Evolutionary conservation across 2,113 vertebrate species (phyloP), one percentile per base, ranked within the genome.

Genomic region (Tapirus terrestris): DNA sequence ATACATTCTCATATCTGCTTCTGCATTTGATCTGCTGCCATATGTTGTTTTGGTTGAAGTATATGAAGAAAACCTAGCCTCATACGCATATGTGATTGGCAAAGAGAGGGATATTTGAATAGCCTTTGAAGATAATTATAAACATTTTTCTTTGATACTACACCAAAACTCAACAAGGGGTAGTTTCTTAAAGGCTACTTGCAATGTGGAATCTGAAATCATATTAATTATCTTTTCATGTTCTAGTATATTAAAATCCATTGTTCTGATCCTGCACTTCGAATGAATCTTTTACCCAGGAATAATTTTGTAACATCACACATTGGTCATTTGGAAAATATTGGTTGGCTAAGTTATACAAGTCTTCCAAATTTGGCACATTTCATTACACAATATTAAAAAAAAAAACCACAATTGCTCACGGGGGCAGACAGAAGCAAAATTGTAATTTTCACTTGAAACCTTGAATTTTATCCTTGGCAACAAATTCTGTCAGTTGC

Each of bases 401-500:
- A 68, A 39, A 88, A 53, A 73, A 96, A 89, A 93, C 56, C 85
- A 14, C 72, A 81, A 92, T 89, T 68, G 20, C 60, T 95, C 67
- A 90, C 10, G 8, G 80, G 77, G 31, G 60, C 67, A 95, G 43
- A 87, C 43, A 79, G 20, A 82, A 95, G 85, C 84, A 91, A 94
- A 94, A 95, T 31, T 84, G 31, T 58, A 85, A 94, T 96, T 95
- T 95, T 97, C 83, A 53, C 39, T 94, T 65, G 95, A 93, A 94
- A 95, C 65, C 91, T 92, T 92, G 80, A 97, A 95, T 96, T 89
- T 96, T 88, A 91, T 94, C 86, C 91, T 97, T 92, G 96, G 96
- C 98, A 94, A 94, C 77, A 97, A 97, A 95, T 48, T 67, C 65
- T 75, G 85, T 87, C 85, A 89, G 48, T 80, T 86, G 94, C 92